These are phyloP conservation scores for Acanthis flammea DNA, from an alignment of 2,797 vertebrate species.

Conservation along the genomic window DNA sequence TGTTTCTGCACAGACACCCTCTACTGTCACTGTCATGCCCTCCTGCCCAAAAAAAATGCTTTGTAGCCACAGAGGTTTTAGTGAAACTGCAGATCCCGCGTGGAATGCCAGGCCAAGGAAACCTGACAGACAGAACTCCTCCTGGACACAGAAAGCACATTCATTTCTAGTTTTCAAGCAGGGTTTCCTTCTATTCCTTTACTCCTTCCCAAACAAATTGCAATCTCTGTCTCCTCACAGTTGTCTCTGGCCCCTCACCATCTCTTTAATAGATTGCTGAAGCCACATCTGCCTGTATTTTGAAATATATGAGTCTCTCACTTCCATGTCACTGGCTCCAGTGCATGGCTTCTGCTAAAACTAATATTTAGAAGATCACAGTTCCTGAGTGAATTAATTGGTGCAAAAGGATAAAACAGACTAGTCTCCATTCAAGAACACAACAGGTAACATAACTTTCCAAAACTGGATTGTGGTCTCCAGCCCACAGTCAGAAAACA, in stretches of 20 bases:
- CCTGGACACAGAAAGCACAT: neutral
- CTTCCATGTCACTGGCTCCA: neutral
- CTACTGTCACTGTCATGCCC: accelerated
- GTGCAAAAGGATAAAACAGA: neutral
- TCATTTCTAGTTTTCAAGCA: neutral
- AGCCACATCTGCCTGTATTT: neutral
- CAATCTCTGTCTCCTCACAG: neutral
- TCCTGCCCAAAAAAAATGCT: neutral
- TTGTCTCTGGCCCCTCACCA: accelerated
- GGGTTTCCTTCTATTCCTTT: neutral
- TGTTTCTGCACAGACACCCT: neutral
- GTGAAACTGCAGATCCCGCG: neutral
- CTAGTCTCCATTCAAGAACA: neutral
- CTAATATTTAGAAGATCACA: neutral
- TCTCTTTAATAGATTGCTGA: neutral
- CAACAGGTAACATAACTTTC: neutral
- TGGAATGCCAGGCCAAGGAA: accelerated
- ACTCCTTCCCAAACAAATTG: neutral
- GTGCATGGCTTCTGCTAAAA: neutral
- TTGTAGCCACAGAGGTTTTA: neutral
- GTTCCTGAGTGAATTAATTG: neutral
- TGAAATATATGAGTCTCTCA: neutral
- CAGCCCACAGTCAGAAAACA: neutral
- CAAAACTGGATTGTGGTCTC: neutral
- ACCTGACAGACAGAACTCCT: neutral